Percentiles rank a stretch among this genome's conserved stretches.
phyloP scores from a whole-genome alignment of 2,113 vertebrate genomes.

The Columba livia region DNA sequence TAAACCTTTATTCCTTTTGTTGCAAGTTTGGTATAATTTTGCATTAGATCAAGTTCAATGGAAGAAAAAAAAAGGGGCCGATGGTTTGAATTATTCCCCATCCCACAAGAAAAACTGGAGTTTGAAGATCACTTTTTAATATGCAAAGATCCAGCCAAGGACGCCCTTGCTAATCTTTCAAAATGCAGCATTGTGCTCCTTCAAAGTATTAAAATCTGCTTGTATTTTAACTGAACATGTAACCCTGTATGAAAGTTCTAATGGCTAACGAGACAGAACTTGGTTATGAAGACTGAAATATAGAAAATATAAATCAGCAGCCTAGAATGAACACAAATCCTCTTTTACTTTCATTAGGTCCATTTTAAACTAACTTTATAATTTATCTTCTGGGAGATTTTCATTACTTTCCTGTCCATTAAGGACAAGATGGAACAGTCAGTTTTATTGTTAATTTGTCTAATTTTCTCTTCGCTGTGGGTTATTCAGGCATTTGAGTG shows the following conservation, averaged over 20 bases:
- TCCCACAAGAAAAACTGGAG: background rate
- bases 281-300: conserved; percentile 13
- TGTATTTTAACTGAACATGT: background rate
- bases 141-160: conserved; percentile 56
- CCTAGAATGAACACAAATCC: background rate
- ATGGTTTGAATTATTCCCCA: conserved; percentile 19
- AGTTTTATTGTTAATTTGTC: conserved; percentile 58
- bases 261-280: conserved; percentile 20
- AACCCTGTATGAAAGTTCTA: conserved; percentile 34
- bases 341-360: conserved; percentile 44
- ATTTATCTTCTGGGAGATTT: conserved; percentile 59
- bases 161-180: conserved; percentile 29
- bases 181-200: conserved; percentile 35
- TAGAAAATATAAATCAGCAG: conserved; percentile 46
- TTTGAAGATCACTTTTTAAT: conserved; percentile 51
- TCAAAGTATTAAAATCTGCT: conserved; percentile 23
- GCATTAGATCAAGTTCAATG: background rate
- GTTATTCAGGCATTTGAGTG: conserved; percentile 5
- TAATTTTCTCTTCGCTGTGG: conserved; percentile 41
- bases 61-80: background rate
- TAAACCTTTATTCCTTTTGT: conserved; percentile 31
- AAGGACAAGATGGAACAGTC: conserved; percentile 31
- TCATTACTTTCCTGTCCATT: conserved; percentile 46
- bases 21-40: conserved; percentile 12
- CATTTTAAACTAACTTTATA: conserved; percentile 58